Conservation (phyloP, 2,113 vertebrate species). For the Chunga burmeisteri region DNA sequence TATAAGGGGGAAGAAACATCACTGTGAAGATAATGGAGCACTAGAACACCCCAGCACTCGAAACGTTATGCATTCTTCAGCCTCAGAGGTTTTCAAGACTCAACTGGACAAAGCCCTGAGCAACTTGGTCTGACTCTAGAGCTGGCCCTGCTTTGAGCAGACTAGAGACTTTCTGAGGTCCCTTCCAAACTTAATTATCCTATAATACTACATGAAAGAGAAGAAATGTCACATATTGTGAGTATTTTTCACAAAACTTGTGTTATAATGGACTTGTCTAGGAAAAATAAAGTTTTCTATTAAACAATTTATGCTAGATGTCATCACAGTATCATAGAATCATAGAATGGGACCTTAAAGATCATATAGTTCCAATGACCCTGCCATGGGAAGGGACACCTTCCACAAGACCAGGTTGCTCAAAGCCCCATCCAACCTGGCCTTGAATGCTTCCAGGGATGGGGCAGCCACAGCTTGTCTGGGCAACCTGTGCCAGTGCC, state of each 20-base stretch:
- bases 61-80: rapidly evolving
- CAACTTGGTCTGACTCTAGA: neutral
- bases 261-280: neutral
- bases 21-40: neutral
- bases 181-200: neutral
- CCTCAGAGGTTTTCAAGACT: neutral
- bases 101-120: neutral
- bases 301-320: neutral
- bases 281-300: neutral
- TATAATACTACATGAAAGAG: neutral
- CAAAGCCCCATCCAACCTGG: too few species aligned
- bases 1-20: neutral
- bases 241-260: neutral
- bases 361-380: too few species aligned
- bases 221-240: neutral
- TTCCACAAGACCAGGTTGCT: too few species aligned
- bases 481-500: too few species aligned
- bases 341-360: too few species aligned
- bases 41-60: neutral
- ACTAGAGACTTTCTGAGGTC: neutral
- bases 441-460: too few species aligned
- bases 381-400: too few species aligned
- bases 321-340: too few species aligned
- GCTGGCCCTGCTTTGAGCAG: neutral
- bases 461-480: too few species aligned